Evolutionary conservation across 2,113 vertebrate genomes (phyloP).

Genomic region (Dissostichus mawsoni): DNA sequence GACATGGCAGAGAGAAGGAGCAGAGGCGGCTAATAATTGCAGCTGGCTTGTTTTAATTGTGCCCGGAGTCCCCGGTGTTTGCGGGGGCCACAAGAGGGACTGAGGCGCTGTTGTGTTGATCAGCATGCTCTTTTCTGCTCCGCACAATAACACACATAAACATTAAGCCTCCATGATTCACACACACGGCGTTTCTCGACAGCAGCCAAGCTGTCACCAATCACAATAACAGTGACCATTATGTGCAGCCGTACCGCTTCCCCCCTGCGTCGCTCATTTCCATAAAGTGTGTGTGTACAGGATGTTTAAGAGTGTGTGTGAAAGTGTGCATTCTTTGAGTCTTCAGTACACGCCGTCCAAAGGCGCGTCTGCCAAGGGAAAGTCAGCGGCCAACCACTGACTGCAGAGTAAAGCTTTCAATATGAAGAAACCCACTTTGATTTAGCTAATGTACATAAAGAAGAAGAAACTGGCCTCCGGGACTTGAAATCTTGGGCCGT

Average conservation of each 20-base stretch:
- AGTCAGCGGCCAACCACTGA: conserved; percentile 29
- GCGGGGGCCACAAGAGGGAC: conserved; percentile 48
- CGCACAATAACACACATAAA: conserved; percentile 56
- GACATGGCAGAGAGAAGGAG: conserved; percentile 7
- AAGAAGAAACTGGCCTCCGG: conserved; percentile 4
- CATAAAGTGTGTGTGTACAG: conserved; percentile 16
- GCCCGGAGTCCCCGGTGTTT: conserved; percentile 62
- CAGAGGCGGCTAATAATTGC: conserved; percentile 69
- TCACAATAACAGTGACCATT: conserved; percentile 53
- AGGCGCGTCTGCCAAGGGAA: conserved; percentile 42
- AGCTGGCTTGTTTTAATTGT: conserved; percentile 74
- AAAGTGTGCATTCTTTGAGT: conserved; percentile 34
- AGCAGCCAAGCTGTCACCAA: conserved; percentile 63
- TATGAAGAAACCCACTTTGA: conserved; percentile 8
- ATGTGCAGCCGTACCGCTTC: conserved; percentile 17
- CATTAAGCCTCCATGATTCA: conserved; percentile 47
- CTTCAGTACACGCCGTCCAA: conserved; percentile 37
- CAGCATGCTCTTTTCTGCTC: conserved; percentile 56
- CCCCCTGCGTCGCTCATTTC: conserved; percentile 16
- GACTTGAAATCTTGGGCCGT: conserved; percentile 8
- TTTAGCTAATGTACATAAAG: conserved; percentile 39
- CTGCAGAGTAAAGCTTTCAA: conserved; percentile 16
- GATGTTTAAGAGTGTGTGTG: conserved; percentile 35
- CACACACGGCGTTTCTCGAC: conserved; percentile 37
- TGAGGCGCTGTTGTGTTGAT: conserved; percentile 50